Base-by-base conservation (phyloP, 2,797 vertebrate species). In the Delichon dasypus region DNA sequence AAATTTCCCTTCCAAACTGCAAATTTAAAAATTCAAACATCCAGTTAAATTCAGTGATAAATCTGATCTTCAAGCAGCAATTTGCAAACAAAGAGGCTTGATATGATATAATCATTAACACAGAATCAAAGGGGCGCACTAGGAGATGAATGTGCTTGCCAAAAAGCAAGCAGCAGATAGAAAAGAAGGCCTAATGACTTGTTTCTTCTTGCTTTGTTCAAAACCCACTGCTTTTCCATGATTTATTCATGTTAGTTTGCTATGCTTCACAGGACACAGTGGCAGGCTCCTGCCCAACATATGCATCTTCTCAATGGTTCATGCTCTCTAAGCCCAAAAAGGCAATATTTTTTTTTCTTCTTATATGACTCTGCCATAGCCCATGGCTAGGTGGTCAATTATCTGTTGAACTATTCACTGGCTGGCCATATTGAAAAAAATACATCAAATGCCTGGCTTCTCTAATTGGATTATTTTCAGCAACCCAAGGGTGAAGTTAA, bases 401-500 rank as follows among this genome's bases (percentile, higher is more conserved):
- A 95, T 89, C 90, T 89, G 91, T 85, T 95, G 83, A 94, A 96
- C 93, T 94, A 94, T 94, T 93, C 93, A 94, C 94, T 93, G 83
- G 80, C 72, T 82, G 62, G 88, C 50, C 64, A 67, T 77, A 91
- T 55, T 89, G 90, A 90, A 89, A 86, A 94, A 93, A 90, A 90
- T 53, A 72, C 66, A 88, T 91, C 77, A 86, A 67, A 91, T 58
- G 77, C 65, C 57, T 94, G 88, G 74, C 83, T 93, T 82, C 88
- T 77, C 68, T 93, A 90, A 96, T 71, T 85, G 77, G 80, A 95
- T 96, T 96, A 96, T 94, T 34, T 90, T 90, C 94, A 87, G 94
- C 94, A 96, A 97, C 68, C 84, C 94, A 96, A 95, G 95, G 89
- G 85, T 94, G 71, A 96, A 94, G 89, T 68, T 91, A 90, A 77